phyloP scores from a whole-genome alignment of 2,888 invertebrate species.

The Diplolepis rosae region DNA sequence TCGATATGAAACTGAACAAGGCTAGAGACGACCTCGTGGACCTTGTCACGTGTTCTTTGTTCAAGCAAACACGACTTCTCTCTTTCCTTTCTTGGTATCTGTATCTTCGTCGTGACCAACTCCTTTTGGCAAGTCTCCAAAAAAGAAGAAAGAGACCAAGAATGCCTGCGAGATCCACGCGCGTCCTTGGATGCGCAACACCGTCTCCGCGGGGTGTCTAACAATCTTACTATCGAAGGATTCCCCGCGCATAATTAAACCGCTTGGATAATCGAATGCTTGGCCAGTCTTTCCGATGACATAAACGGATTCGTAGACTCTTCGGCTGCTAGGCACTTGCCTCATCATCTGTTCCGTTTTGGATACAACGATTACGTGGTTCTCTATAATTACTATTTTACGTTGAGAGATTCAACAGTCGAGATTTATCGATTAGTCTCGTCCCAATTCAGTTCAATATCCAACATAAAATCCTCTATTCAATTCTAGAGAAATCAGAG shows the following conservation, averaged over 20 bases:
- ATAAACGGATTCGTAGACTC: slow-evolving; percentile 19
- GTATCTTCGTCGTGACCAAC: slow-evolving; percentile 16
- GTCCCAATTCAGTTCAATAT: neutral
- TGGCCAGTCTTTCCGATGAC: slow-evolving; percentile 29
- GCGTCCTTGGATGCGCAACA: slow-evolving; percentile 19
- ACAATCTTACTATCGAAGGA: slow-evolving; percentile 7
- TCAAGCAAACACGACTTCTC: slow-evolving; percentile 32
- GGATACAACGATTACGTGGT: slow-evolving; percentile 51
- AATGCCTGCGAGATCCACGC: slow-evolving; percentile 3
- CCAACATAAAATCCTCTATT: neutral
- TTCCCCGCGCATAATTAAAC: neutral
- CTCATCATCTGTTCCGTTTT: slow-evolving; percentile 45
- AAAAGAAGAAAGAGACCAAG: slow-evolving; percentile 20
- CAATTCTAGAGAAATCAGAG: neutral
- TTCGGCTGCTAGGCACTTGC: slow-evolving; percentile 12
- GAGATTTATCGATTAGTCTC: neutral
- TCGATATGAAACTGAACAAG: slow-evolving; percentile 16
- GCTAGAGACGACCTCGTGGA: slow-evolving; percentile 17
- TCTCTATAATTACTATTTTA: slow-evolving; percentile 54
- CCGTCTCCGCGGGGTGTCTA: slow-evolving; percentile 6
- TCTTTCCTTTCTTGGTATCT: slow-evolving; percentile 25
- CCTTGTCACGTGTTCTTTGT: slow-evolving; percentile 41
- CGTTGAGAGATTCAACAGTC: slow-evolving; percentile 39
- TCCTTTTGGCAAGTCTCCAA: slow-evolving; percentile 45
- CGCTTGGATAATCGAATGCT: slow-evolving; percentile 36